Evolutionary conservation across 2,797 vertebrate species (phyloP).

Genomic region (Brachymystax lenok): DNA sequence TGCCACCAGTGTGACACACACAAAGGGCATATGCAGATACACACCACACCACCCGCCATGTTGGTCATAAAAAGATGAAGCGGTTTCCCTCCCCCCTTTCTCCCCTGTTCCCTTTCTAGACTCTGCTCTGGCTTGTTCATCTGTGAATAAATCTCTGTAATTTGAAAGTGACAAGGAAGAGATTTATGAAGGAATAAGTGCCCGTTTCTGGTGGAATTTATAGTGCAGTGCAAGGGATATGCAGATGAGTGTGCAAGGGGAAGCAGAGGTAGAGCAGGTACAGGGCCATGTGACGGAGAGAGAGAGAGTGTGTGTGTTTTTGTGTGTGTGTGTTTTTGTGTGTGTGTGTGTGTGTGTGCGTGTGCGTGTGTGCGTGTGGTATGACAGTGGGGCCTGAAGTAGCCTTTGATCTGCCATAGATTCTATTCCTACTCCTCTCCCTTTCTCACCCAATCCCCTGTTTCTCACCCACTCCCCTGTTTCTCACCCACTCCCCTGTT

Average conservation of each 20-base stretch:
- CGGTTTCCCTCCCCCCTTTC: constrained; percentile 35
- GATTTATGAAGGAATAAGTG: constrained; percentile 82
- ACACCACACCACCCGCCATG: constrained; percentile 76
- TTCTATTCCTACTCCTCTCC: constrained; percentile 35
- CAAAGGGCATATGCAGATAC: constrained; percentile 75
- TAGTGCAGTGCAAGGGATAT: constrained; percentile 76
- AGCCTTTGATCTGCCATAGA: constrained; percentile 73
- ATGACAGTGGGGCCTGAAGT: constrained; percentile 68
- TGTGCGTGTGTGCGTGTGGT: constrained; percentile 59
- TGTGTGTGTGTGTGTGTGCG: constrained; percentile 7
- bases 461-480: too few species aligned
- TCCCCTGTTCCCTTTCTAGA: constrained; percentile 42
- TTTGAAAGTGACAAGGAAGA: constrained; percentile 86
- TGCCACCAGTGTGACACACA: constrained; percentile 75
- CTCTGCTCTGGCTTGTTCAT: constrained; percentile 71
- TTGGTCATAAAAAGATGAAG: constrained; percentile 78
- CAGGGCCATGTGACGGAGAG: neutral
- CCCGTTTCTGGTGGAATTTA: constrained; percentile 76
- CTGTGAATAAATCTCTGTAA: constrained; percentile 90
- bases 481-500: too few species aligned
- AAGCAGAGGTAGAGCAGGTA: constrained; percentile 63
- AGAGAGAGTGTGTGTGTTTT: constrained; percentile 43
- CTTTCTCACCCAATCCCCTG: constrained; percentile 8
- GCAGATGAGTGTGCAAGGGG: constrained; percentile 74
- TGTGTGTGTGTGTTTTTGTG: constrained; percentile 12